These are phyloP conservation scores for Micoletzkya japonica DNA, from an alignment of 2,888 invertebrate genomes.

Conservation along the genomic window DNA sequence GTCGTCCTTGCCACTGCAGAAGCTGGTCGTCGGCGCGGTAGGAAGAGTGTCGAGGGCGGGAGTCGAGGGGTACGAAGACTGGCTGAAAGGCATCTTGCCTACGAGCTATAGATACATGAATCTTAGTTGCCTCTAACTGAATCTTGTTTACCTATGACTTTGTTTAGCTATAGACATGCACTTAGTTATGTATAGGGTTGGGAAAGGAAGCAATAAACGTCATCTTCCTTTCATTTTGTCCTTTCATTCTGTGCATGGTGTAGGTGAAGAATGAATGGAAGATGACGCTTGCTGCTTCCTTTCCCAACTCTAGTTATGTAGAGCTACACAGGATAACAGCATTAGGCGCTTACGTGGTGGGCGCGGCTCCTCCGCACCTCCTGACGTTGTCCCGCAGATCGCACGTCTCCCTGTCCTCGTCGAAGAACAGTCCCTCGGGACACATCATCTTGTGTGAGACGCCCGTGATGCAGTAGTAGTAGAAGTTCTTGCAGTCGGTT, in stretches of 20 bases:
- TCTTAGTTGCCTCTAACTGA: too few relatives aligned
- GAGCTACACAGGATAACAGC: background rate
- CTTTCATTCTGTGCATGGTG: too few relatives aligned
- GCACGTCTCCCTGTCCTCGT: background rate
- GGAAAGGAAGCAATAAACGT: too few relatives aligned
- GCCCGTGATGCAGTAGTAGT: slow-evolving; percentile 20
- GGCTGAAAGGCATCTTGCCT: too few relatives aligned
- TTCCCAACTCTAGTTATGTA: background rate
- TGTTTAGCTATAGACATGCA: too few relatives aligned
- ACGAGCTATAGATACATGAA: too few relatives aligned
- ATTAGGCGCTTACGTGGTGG: background rate
- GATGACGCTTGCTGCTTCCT: background rate
- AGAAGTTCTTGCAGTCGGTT: slow-evolving; percentile 8
- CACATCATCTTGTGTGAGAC: slow-evolving; percentile 6
- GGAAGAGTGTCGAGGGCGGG: background rate
- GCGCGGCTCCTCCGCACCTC: background rate
- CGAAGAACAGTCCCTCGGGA: background rate
- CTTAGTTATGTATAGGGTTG: too few relatives aligned
- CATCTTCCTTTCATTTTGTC: too few relatives aligned
- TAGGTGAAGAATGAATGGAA: background rate
- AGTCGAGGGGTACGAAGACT: too few relatives aligned
- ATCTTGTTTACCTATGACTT: too few relatives aligned
- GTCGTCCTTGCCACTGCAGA: slow-evolving; percentile 17
- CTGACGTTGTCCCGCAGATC: background rate
- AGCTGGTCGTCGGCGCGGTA: background rate